These are phyloP conservation scores for Eupeodes luniger DNA, from an alignment of 2,888 invertebrate species.

Conservation along the genomic window DNA sequence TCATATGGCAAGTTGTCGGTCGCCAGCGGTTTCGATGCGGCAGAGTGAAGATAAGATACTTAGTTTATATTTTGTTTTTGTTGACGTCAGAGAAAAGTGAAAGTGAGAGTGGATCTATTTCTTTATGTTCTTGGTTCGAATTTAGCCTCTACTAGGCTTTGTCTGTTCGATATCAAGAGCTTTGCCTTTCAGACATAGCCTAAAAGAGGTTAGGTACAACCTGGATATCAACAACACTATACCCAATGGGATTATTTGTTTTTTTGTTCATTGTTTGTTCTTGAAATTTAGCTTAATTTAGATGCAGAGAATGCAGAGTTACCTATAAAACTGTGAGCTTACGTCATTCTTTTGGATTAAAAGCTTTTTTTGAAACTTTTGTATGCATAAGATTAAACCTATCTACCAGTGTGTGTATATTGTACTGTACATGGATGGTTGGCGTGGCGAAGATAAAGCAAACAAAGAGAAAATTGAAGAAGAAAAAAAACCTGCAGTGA, in stretches of 20 bases:
- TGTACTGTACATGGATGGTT: background rate
- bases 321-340: constrained; percentile 11
- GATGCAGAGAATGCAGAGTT: background rate
- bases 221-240: constrained; percentile 78
- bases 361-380: constrained; percentile 12
- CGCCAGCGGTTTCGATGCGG: too few species aligned
- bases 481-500: constrained; percentile 50
- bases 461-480: constrained; percentile 32
- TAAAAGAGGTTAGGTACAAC: constrained; percentile 87
- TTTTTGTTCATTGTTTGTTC: background rate
- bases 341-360: constrained; percentile 36
- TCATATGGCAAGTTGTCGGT: constrained; percentile 50
- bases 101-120: constrained; percentile 30
- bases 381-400: background rate
- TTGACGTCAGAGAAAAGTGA: constrained; percentile 42
- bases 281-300: constrained; percentile 2
- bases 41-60: background rate
- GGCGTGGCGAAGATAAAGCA: constrained; percentile 50
- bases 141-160: constrained; percentile 88
- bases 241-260: constrained; percentile 3
- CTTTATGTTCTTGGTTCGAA: constrained; percentile 80
- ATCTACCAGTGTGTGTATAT: too few species aligned
- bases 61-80: constrained; percentile 19
- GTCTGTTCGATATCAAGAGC: constrained; percentile 84
- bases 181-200: constrained; percentile 86